Evolutionary conservation across 2,888 invertebrate species (phyloP), one percentile per base, ranked within the genome.

Genomic region (Cataglyphis albicans): DNA sequence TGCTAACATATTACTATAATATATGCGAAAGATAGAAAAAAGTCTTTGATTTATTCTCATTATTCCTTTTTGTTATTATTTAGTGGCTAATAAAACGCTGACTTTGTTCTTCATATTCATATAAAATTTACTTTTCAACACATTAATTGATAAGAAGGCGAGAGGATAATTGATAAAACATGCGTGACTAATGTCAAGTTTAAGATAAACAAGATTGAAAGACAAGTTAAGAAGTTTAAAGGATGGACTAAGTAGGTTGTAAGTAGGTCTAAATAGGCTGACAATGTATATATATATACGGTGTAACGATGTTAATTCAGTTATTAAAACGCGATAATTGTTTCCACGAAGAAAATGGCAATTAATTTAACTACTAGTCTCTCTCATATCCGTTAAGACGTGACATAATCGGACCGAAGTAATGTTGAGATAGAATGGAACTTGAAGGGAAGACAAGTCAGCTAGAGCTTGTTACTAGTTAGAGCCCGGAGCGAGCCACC

Each of bases 401-500:
- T 68, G 67, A 78, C 57, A 57, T 78, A 78, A 78, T 21, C 41
- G 21, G 25, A 18, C 44, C 35, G 44, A 59, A 48, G 59, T 59
- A 67, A 65, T 76, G 35, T 61, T 48, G 25, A n/a, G 38, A 32
- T 15, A 18, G 70, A 59, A 74, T 63, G 81, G 38, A 12, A 81
- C 52, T 35, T 61, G 59, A 32, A 32, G 21, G 59, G 38, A 55
- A 65, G 87, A 82, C 52, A 48, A 89, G 86, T 90, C 89, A 88
- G 90, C 59, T 44, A 80, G 59, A 61, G 25, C 59, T 25, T 25
- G 78, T 76, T 65, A 76, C 76, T 15, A 90, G 90, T 87, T 90
- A 88, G 84, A 81, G 85, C 63, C 82, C 61, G 86, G 87, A 87
- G 91, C 87, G 87, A 86, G 89, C 89, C 86, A 52, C 52, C 86